Evolutionary conservation across 2,888 invertebrate genomes (phyloP).

Genomic region (Macrosiphum euphorbiae): DNA sequence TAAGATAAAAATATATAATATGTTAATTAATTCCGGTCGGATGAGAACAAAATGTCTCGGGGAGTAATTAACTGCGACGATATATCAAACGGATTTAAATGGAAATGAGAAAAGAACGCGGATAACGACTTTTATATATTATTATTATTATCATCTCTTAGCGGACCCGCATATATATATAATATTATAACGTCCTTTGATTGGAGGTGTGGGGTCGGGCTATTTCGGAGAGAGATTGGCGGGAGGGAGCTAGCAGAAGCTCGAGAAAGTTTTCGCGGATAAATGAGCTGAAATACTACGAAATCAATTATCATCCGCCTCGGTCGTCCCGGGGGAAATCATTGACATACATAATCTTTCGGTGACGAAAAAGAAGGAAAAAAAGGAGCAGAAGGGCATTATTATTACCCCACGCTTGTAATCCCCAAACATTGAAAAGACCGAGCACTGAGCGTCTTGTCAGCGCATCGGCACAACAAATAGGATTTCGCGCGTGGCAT

Average conservation of each 20-base stretch:
- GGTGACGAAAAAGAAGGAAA: constrained; percentile 45
- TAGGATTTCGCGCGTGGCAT: constrained; percentile 57
- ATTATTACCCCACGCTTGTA: constrained; percentile 60
- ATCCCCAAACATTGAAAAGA: constrained; percentile 59
- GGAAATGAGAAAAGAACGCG: constrained; percentile 39
- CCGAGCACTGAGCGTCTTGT: constrained; percentile 46
- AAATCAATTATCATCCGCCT: constrained; percentile 62
- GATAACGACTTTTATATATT: constrained; percentile 53
- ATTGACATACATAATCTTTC: constrained; percentile 64
- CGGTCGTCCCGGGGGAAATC: constrained; percentile 58
- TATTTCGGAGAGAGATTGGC: too few species aligned
- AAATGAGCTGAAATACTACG: constrained; percentile 59
- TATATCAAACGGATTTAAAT: constrained; percentile 30
- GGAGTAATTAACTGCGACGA: constrained; percentile 24
- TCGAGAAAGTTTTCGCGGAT: constrained; percentile 48
- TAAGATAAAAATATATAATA: neutral
- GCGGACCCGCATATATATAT: neutral
- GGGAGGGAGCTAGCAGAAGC: neutral
- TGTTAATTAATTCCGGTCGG: constrained; percentile 39
- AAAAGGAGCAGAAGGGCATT: constrained; percentile 38
- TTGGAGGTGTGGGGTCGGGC: neutral
- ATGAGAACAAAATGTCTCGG: neutral
- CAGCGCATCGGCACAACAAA: constrained; percentile 52
- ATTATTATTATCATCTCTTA: neutral
- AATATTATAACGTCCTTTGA: neutral